phyloP scores from a whole-genome alignment of 2,797 vertebrate species.

The Lophius americanus region DNA sequence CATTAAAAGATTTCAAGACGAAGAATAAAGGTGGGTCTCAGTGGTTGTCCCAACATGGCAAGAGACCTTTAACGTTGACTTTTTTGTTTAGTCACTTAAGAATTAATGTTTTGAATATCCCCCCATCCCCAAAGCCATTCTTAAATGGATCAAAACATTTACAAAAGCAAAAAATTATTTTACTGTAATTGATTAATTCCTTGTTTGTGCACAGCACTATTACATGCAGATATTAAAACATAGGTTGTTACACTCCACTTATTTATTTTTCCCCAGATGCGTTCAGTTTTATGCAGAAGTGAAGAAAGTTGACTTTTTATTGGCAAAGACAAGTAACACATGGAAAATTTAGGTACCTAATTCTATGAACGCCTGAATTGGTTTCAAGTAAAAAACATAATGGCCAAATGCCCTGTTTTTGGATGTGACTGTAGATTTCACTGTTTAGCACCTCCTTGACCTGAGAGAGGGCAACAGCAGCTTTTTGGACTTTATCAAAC shows the following conservation, averaged over 20 bases:
- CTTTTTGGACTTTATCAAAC: background rate
- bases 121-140: background rate
- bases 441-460: background rate
- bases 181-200: background rate
- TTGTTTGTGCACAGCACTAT: background rate
- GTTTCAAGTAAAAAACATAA: no score
- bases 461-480: background rate
- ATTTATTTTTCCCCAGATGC: conserved; percentile 25
- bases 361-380: no score
- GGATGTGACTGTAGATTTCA: no score
- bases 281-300: conserved; percentile 17
- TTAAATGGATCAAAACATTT: background rate
- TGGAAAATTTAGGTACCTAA: background rate
- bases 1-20: conserved; percentile 63
- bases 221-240: conserved; percentile 24
- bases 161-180: background rate
- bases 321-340: conserved; percentile 10
- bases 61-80: background rate
- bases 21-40: conserved; percentile 77
- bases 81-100: background rate
- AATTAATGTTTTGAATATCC: conserved; percentile 9
- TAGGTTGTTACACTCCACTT: conserved; percentile 10
- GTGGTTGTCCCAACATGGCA: background rate
- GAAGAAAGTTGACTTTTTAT: conserved; percentile 7
- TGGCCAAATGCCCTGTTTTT: no score